Conservation (phyloP, 1,140 invertebrate genomes). For the Sitobion miscanthi region DNA sequence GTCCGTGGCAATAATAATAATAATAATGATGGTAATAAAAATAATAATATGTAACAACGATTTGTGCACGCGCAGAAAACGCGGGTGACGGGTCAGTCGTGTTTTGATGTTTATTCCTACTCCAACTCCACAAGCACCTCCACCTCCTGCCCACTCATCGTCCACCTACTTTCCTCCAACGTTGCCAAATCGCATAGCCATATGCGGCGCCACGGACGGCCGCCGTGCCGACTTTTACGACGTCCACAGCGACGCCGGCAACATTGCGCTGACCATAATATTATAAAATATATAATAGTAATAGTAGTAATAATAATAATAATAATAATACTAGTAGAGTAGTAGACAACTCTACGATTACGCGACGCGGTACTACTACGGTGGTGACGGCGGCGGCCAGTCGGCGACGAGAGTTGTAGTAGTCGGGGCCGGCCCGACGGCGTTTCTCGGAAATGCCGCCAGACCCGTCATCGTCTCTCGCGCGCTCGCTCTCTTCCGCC, state of each 20-base stretch:
- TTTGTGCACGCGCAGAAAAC: neutral
- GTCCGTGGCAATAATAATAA: neutral
- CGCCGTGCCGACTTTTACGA: constrained; percentile 47
- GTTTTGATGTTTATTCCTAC: constrained; percentile 20
- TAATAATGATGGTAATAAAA: neutral
- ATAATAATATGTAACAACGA: neutral
- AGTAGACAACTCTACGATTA: neutral
- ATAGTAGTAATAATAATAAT: too few relatives aligned
- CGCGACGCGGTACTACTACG: neutral
- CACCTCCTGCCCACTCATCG: neutral
- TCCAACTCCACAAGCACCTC: neutral
- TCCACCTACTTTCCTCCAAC: neutral
- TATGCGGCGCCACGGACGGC: constrained; percentile 49
- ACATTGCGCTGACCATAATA: neutral
- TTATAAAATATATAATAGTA: neutral
- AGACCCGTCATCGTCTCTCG: constrained; percentile 25
- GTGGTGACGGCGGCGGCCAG: neutral
- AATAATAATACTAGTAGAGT: too few relatives aligned
- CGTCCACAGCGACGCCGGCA: constrained; percentile 12
- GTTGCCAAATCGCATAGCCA: constrained; percentile 48
- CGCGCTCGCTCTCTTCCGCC: neutral
- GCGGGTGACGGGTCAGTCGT: neutral
- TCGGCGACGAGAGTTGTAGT: constrained; percentile 5
- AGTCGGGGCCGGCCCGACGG: neutral
- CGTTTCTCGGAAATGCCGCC: constrained; percentile 41